Percentiles rank a stretch among this genome's conserved stretches.
These are phyloP conservation scores for Drosophila melanica DNA, from an alignment of 1,140 invertebrate species.

Conservation along the genomic window DNA sequence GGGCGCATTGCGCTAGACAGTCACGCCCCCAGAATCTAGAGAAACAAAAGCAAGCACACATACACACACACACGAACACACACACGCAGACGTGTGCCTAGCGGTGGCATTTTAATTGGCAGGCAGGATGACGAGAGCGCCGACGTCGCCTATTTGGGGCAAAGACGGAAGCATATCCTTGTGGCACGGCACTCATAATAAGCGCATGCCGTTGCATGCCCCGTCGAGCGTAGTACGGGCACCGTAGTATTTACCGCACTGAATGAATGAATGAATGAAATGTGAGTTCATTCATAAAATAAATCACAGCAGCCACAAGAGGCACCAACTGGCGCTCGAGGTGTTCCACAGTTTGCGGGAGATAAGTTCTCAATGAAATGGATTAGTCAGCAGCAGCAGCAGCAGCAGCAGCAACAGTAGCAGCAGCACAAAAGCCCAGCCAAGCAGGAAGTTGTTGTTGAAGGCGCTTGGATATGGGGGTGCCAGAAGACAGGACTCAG, in stretches of 20 bases:
- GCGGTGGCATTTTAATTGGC: constrained; percentile 81
- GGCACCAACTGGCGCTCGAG: not conserved
- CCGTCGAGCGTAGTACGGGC: constrained; percentile 25
- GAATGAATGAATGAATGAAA: constrained; percentile 54
- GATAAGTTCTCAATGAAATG: constrained; percentile 73
- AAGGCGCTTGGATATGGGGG: not conserved
- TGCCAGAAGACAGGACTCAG: not conserved
- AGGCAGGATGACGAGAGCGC: constrained; percentile 47
- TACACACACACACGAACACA: not conserved
- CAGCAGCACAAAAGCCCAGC: constrained; percentile 56
- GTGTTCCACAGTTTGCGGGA: constrained; percentile 10
- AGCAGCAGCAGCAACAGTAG: constrained; percentile 45
- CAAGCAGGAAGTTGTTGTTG: constrained; percentile 65
- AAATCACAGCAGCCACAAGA: constrained; percentile 58
- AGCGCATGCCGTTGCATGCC: constrained; percentile 66
- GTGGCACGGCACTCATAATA: constrained; percentile 49
- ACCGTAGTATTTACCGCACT: constrained; percentile 66
- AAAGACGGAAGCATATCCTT: constrained; percentile 76
- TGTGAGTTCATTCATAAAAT: constrained; percentile 78
- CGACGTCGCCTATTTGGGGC: constrained; percentile 43
- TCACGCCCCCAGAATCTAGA: constrained; percentile 28
- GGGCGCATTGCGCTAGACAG: constrained; percentile 29
- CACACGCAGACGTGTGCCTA: constrained; percentile 56
- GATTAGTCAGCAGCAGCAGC: constrained; percentile 69
- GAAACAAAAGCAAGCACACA: constrained; percentile 7